Percentiles rank a stretch among this genome's conserved stretches.
phyloP scores from a whole-genome alignment of 2,113 vertebrate species.

The Onychostoma macrolepis region DNA sequence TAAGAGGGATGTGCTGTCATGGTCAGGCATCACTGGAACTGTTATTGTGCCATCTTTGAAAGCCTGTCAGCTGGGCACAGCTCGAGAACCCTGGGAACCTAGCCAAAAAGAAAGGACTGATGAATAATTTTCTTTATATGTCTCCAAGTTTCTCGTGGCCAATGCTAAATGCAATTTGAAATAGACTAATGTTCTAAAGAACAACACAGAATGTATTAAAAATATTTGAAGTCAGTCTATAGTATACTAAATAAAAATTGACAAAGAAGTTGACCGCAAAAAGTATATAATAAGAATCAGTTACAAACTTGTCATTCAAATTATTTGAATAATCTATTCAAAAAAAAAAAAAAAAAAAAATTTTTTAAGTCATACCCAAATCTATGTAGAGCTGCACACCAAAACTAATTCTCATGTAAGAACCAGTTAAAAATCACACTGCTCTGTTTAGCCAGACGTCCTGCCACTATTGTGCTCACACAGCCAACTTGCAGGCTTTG shows the following conservation, averaged over 20 bases:
- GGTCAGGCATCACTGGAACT: slow-evolving; percentile 99
- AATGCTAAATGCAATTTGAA: slow-evolving; percentile 75
- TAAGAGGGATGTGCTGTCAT: slow-evolving; percentile 98
- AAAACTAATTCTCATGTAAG: background rate
- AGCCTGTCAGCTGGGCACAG: slow-evolving; percentile 90
- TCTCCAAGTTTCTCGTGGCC: slow-evolving; percentile 89
- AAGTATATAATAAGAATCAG: background rate
- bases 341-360: background rate
- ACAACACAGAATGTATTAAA: slow-evolving; percentile 10
- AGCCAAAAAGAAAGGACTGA: slow-evolving; percentile 87
- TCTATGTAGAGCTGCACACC: background rate
- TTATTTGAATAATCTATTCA: background rate
- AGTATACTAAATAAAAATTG: background rate
- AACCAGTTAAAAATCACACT: background rate
- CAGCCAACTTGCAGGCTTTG: slow-evolving; percentile 10
- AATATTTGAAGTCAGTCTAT: background rate
- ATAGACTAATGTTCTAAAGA: background rate
- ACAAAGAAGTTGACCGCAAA: background rate
- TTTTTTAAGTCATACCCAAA: background rate
- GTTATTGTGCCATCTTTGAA: slow-evolving; percentile 94
- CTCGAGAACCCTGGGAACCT: slow-evolving; percentile 90
- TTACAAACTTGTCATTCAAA: background rate
- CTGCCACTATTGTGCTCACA: slow-evolving; percentile 1
- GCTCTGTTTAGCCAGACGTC: slow-evolving; percentile 63
- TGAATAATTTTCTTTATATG: slow-evolving; percentile 88